phyloP scores from a whole-genome alignment of 1,140 invertebrate species.

The Macrobrachium nipponense region DNA sequence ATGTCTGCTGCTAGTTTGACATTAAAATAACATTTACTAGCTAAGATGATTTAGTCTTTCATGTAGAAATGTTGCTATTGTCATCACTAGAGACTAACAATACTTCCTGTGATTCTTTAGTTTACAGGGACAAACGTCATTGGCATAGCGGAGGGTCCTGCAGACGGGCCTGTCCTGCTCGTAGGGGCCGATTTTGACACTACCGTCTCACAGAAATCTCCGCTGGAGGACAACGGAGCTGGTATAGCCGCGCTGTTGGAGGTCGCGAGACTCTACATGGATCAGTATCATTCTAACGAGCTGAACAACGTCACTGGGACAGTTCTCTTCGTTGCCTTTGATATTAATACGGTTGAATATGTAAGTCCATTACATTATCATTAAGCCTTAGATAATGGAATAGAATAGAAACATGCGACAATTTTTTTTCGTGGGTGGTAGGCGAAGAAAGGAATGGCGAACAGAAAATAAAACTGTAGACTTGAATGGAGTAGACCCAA shows the following conservation, averaged over 20 bases:
- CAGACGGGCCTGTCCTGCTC: background rate
- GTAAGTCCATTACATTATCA: background rate
- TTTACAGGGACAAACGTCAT: constrained; percentile 36
- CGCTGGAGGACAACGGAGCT: constrained; percentile 49
- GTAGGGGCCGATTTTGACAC: constrained; percentile 49
- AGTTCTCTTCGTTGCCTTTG: constrained; percentile 45
- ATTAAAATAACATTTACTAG: too few relatives aligned
- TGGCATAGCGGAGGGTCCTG: constrained; percentile 14
- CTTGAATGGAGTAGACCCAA: too few relatives aligned
- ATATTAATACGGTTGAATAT: constrained; percentile 34
- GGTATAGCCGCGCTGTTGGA: constrained; percentile 44
- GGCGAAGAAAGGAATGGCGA: too few relatives aligned
- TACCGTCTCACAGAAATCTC: background rate
- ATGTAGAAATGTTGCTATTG: too few relatives aligned
- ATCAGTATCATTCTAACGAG: background rate
- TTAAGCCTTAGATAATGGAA: background rate
- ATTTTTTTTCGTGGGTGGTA: too few relatives aligned
- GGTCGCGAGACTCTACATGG: constrained; percentile 42
- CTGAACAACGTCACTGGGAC: background rate
- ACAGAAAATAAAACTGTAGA: too few relatives aligned
- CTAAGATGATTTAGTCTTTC: too few relatives aligned
- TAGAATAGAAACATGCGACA: background rate
- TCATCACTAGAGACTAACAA: too few relatives aligned
- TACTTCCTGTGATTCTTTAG: background rate
- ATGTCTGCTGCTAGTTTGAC: too few relatives aligned